Evolutionary conservation across 1,140 invertebrate species (phyloP).

Genomic region (Gyrodactylus bullatarudis): DNA sequence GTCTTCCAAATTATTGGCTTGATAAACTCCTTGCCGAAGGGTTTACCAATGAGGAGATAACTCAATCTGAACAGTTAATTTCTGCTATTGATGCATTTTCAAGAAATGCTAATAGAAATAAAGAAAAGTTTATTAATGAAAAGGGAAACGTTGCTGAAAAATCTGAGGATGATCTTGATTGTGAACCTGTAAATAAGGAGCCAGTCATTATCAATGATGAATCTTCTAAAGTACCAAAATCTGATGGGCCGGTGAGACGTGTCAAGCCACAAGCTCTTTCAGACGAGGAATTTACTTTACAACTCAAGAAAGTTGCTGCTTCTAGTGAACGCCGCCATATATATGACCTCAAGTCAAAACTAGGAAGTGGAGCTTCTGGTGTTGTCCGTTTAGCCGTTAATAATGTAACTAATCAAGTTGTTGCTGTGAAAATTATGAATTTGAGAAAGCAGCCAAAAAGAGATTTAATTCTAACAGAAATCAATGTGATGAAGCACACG

Average conservation of each 20-base stretch:
- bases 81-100: background rate
- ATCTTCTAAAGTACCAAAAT: background rate
- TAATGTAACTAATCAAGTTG: background rate
- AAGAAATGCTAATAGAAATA: no score
- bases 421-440: constrained; percentile 7
- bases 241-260: background rate
- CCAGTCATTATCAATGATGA: background rate
- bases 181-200: background rate
- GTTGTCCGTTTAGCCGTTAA: constrained; percentile 22
- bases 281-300: background rate
- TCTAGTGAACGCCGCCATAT: background rate
- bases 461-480: constrained; percentile 7
- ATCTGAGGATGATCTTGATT: background rate
- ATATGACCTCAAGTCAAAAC: constrained; percentile 2
- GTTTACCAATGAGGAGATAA: background rate
- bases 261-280: background rate
- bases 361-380: constrained; percentile 5
- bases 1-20: constrained; percentile 5
- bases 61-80: background rate
- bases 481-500: constrained; percentile 14
- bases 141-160: background rate
- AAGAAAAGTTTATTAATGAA: background rate
- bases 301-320: background rate
- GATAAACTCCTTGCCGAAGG: background rate
- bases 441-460: background rate